phyloP scores from a whole-genome alignment of 2,888 invertebrate species.

The Hemaris fuciformis region DNA sequence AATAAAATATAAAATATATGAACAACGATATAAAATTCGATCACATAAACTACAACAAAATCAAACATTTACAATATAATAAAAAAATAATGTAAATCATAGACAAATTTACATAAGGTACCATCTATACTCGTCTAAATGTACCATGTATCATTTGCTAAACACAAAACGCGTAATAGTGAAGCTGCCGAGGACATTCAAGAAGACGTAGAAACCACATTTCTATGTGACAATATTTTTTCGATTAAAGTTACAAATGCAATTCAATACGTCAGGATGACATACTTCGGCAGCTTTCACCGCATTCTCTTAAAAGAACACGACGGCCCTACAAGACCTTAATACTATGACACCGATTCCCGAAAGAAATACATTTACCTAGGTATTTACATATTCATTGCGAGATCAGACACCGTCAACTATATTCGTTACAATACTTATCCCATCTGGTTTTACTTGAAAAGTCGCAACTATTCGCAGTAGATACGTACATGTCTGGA shows the following conservation, averaged over 20 bases:
- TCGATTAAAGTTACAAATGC: not conserved
- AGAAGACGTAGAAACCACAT: not conserved
- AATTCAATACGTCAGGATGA: not conserved
- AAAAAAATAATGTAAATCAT: not conserved
- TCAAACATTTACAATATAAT: not conserved
- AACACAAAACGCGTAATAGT: too few species aligned
- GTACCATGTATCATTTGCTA: too few species aligned
- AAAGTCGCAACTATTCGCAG: too few species aligned
- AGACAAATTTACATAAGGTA: not conserved
- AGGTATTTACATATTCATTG: not conserved
- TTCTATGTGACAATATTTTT: not conserved
- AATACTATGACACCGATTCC: not conserved
- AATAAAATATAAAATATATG: not conserved
- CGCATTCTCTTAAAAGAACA: too few species aligned
- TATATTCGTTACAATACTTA: too few species aligned
- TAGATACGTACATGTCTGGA: conserved; percentile 42
- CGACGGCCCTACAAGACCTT: too few species aligned
- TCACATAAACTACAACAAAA: conserved; percentile 1
- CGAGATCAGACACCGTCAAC: not conserved
- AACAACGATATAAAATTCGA: not conserved
- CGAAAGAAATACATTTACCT: not conserved
- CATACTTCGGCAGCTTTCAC: too few species aligned
- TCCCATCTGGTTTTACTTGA: too few species aligned
- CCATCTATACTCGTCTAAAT: not conserved
- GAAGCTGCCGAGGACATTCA: not conserved